Evolutionary conservation across 1,140 invertebrate species (phyloP).

Genomic region (Brachionus angularis): DNA sequence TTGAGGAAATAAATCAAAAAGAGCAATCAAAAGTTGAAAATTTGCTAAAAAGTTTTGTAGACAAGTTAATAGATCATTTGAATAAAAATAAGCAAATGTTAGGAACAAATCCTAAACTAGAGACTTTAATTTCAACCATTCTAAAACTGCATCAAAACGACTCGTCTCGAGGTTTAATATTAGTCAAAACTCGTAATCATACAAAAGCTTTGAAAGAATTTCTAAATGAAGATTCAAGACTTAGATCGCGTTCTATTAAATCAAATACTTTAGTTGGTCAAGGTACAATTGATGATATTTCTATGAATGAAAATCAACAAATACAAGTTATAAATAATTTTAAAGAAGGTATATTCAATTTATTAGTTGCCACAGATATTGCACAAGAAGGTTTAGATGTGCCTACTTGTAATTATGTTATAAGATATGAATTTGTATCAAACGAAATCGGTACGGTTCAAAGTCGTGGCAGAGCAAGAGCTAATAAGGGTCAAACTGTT

Average conservation of each 20-base stretch:
- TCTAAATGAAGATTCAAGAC: neutral
- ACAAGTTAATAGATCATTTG: too few relatives aligned
- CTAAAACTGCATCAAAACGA: neutral
- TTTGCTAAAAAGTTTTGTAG: too few relatives aligned
- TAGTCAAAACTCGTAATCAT: constrained; percentile 7
- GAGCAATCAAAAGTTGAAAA: neutral
- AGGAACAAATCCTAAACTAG: constrained; percentile 9
- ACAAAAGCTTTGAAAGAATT: constrained; percentile 7
- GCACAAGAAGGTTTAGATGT: constrained; percentile 45
- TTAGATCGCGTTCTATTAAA: neutral
- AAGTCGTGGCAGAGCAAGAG: constrained; percentile 43
- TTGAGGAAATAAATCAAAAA: neutral
- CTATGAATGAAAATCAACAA: constrained; percentile 23
- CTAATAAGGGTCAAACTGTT: constrained; percentile 41
- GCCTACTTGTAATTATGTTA: constrained; percentile 44
- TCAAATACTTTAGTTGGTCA: neutral
- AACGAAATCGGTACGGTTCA: constrained; percentile 46
- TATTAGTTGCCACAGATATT: constrained; percentile 37
- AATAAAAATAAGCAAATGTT: too few relatives aligned
- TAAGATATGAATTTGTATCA: constrained; percentile 45
- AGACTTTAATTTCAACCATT: neutral
- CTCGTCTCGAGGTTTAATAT: constrained; percentile 10
- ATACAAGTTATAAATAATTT: neutral
- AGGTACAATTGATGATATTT: constrained; percentile 6
- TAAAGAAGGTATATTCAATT: neutral